These are phyloP conservation scores for Allolobophora icterica DNA, from an alignment of 2,888 invertebrate genomes.

Conservation along the genomic window DNA sequence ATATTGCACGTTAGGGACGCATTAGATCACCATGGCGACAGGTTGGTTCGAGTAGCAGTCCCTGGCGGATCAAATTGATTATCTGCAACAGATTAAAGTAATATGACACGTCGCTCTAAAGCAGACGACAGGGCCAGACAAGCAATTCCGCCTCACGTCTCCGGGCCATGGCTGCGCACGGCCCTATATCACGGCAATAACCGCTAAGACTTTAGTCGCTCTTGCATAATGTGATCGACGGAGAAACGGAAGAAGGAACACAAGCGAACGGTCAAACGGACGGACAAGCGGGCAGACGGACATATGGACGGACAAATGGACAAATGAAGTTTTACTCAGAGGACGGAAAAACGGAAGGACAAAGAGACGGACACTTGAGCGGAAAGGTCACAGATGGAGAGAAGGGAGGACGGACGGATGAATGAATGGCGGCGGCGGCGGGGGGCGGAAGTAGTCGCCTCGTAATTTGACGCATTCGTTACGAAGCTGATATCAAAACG, in stretches of 20 bases:
- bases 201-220: background rate
- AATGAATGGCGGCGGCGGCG: background rate
- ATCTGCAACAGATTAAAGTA: background rate
- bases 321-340: background rate
- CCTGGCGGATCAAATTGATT: background rate
- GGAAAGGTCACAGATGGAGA: too few species aligned
- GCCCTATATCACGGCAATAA: background rate
- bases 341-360: background rate
- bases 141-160: too few species aligned
- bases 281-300: background rate
- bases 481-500: background rate
- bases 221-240: background rate
- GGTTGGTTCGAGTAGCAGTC: background rate
- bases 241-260: background rate
- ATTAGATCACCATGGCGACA: constrained; percentile 3
- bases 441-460: background rate
- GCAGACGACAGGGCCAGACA: background rate
- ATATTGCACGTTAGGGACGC: background rate
- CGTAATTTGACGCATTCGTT: constrained; percentile 2
- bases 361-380: background rate
- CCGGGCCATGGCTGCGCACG: too few species aligned
- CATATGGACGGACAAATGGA: background rate
- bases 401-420: background rate
- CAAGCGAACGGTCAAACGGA: background rate
- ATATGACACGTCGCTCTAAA: background rate